phyloP scores from a whole-genome alignment of 35 echinoderm and acorn worm species.

The Ptychodera flava region DNA sequence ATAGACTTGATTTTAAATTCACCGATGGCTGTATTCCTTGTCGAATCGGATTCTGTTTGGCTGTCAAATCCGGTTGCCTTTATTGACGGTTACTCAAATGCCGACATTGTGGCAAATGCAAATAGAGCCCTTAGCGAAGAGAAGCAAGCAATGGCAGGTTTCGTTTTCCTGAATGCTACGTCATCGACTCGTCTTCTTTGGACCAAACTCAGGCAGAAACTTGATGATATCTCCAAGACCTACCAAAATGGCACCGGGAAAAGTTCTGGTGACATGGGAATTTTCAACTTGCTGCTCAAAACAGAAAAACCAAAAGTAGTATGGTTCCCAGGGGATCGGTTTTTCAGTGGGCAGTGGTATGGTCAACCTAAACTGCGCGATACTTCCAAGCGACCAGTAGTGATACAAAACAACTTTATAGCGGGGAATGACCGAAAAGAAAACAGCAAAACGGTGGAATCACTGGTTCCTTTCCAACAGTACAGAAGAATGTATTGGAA shows the following conservation, averaged over 20 bases:
- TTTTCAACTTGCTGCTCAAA: background rate
- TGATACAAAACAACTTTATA: background rate
- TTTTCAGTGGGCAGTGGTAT: background rate
- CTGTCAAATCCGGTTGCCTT: background rate
- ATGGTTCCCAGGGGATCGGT: background rate
- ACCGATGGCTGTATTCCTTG: background rate
- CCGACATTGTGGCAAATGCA: background rate
- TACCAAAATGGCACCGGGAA: background rate
- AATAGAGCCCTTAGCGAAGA: background rate
- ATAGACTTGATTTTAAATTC: background rate
- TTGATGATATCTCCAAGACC: background rate
- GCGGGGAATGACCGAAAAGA: background rate
- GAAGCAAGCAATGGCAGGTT: background rate
- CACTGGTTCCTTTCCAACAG: background rate
- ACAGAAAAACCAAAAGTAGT: background rate
- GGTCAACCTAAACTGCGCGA: background rate
- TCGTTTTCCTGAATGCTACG: background rate
- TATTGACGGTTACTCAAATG: background rate
- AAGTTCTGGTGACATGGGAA: too few relatives aligned
- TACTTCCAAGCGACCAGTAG: background rate
- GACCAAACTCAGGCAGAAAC: background rate
- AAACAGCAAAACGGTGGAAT: background rate
- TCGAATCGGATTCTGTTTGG: background rate
- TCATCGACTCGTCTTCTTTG: background rate
- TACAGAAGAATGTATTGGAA: too few relatives aligned